These are phyloP conservation scores for Xylota sylvarum DNA, from an alignment of 2,888 invertebrate species.

Conservation along the genomic window DNA sequence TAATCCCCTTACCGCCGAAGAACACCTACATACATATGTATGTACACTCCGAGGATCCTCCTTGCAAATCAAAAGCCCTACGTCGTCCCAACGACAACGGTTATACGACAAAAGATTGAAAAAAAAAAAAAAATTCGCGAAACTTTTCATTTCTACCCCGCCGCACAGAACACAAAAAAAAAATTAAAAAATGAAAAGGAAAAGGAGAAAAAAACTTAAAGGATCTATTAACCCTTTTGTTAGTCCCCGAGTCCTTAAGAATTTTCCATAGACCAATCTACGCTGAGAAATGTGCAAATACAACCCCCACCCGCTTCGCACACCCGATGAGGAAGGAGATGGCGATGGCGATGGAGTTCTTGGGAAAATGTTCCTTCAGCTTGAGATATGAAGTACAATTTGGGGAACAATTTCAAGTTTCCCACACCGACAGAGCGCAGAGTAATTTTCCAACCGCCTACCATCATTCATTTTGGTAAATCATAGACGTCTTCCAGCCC, in stretches of 20 bases:
- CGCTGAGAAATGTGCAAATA: constrained; percentile 68
- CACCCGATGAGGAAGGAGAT: neutral
- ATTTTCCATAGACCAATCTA: constrained; percentile 59
- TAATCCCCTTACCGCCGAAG: neutral
- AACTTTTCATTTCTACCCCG: constrained; percentile 1
- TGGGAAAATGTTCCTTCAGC: constrained; percentile 37
- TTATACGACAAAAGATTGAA: constrained; percentile 22
- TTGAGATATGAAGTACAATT: constrained; percentile 55
- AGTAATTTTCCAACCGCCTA: constrained; percentile 65
- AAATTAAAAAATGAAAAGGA: constrained; percentile 14
- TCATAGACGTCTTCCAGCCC: constrained; percentile 61
- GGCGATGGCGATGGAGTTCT: constrained; percentile 21
- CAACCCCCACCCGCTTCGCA: neutral
- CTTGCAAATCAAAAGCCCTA: constrained; percentile 20
- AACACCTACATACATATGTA: neutral
- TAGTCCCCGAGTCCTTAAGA: constrained; percentile 46
- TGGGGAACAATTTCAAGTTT: constrained; percentile 45
- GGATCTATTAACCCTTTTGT: constrained; percentile 73
- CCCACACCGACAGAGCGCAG: neutral
- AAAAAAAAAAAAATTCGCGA: constrained; percentile 24
- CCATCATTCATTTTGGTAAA: constrained; percentile 70
- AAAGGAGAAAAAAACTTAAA: constrained; percentile 37
- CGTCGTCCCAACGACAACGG: constrained; percentile 18
- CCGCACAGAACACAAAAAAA: constrained; percentile 32
- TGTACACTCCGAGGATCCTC: constrained; percentile 5